These are phyloP conservation scores for Drosophila mauritiana DNA, from an alignment of 1,140 invertebrate species.

Conservation along the genomic window DNA sequence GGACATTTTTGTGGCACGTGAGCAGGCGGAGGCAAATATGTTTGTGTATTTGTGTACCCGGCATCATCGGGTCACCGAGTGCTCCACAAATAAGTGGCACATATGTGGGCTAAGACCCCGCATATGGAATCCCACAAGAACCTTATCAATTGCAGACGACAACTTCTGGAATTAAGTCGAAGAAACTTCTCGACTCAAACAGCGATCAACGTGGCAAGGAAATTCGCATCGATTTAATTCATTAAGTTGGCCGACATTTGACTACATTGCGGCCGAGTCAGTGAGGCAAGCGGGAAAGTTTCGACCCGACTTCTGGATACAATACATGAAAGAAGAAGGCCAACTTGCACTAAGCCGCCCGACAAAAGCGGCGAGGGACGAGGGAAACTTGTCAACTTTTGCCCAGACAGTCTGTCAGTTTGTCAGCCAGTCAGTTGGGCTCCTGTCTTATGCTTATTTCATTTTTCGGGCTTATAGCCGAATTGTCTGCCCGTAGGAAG, in stretches of 20 bases:
- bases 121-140: not conserved
- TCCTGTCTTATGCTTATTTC: conserved; percentile 65
- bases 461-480: conserved; percentile 71
- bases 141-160: conserved; percentile 24
- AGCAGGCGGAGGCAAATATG: conserved; percentile 49
- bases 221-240: conserved; percentile 79
- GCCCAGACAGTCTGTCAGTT: conserved; percentile 32
- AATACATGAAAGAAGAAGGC: conserved; percentile 47
- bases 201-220: conserved; percentile 70
- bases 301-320: conserved; percentile 32
- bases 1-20: conserved; percentile 62
- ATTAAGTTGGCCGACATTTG: conserved; percentile 52
- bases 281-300: conserved; percentile 37
- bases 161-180: conserved; percentile 75
- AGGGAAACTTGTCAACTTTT: conserved; percentile 48
- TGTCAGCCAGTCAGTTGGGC: conserved; percentile 8
- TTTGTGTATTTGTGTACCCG: conserved; percentile 25
- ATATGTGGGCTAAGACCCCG: not conserved
- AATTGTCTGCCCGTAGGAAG: conserved; percentile 56
- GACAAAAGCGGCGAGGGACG: conserved; percentile 39
- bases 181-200: conserved; percentile 66
- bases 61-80: conserved; percentile 29
- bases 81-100: conserved; percentile 30
- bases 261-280: conserved; percentile 26
- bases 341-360: conserved; percentile 48